A percentile compares a stretch with the other conserved stretches of the same genome.
These are phyloP conservation scores for Trinectes maculatus DNA, from an alignment of 2,113 vertebrate species.

Conservation along the genomic window DNA sequence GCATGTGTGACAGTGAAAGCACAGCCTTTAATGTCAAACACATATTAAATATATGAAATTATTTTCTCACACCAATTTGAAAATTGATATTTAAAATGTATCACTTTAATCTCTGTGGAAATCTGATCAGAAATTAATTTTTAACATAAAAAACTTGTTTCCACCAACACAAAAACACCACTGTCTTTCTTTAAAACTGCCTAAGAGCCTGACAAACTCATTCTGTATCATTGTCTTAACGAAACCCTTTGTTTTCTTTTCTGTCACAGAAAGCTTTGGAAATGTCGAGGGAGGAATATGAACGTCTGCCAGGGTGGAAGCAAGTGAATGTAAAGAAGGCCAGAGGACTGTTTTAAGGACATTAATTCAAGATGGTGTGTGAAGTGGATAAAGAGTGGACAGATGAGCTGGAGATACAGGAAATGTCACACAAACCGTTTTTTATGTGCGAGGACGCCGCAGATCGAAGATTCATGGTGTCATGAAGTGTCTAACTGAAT, in stretches of 20 bases:
- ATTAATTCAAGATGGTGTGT: conserved; percentile 16
- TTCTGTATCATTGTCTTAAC: not conserved
- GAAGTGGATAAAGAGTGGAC: conserved; percentile 13
- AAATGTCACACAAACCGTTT: conserved; percentile 6
- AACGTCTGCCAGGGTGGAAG: conserved; percentile 92
- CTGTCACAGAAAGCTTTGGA: conserved; percentile 88
- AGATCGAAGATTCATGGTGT: not conserved
- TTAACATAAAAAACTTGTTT: too few species aligned
- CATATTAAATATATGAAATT: too few species aligned
- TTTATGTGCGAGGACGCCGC: not conserved
- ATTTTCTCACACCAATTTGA: too few species aligned
- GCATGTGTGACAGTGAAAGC: too few species aligned
- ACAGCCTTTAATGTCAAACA: too few species aligned
- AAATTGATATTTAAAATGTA: too few species aligned
- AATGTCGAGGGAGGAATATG: conserved; percentile 91
- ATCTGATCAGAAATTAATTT: too few species aligned
- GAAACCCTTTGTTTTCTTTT: not conserved
- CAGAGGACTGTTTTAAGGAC: conserved; percentile 92
- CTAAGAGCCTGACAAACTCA: not conserved
- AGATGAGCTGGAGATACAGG: not conserved
- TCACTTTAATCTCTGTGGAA: too few species aligned
- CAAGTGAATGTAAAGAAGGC: conserved; percentile 96
- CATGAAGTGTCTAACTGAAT: not conserved
- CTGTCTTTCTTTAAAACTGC: too few species aligned
- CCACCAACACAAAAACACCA: too few species aligned